phyloP scores from a whole-genome alignment of 1,140 invertebrate species.

The Lasioglossum albipes region DNA sequence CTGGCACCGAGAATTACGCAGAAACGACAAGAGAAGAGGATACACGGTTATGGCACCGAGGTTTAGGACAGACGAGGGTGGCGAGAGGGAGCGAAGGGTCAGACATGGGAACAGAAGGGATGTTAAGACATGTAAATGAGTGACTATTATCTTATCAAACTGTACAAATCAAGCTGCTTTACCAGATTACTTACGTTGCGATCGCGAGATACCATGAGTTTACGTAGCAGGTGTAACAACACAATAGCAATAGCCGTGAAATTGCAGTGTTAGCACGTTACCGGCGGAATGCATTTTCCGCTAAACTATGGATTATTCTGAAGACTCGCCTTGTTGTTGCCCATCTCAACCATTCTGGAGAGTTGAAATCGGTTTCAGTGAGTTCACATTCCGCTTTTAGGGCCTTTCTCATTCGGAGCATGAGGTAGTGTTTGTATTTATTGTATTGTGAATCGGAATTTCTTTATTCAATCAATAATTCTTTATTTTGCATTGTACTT shows the following conservation, averaged over 20 bases:
- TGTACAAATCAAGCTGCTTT: conserved; percentile 30
- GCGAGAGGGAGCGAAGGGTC: conserved; percentile 1
- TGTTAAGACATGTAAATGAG: conserved; percentile 26
- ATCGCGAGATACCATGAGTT: conserved; percentile 15
- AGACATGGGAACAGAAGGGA: conserved; percentile 15
- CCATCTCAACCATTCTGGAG: too few species aligned
- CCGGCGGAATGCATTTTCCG: not conserved
- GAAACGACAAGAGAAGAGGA: conserved; percentile 44
- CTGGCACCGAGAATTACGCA: conserved; percentile 72
- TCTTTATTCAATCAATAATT: too few species aligned
- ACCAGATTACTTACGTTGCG: conserved; percentile 10
- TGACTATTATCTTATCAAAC: conserved; percentile 45
- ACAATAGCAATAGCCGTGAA: not conserved
- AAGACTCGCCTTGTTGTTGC: not conserved
- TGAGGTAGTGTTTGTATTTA: too few species aligned
- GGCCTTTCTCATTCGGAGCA: too few species aligned
- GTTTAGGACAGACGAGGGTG: not conserved
- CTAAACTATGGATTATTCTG: not conserved
- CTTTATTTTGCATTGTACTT: too few species aligned
- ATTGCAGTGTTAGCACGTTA: not conserved
- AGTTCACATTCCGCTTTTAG: too few species aligned
- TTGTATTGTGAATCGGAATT: too few species aligned
- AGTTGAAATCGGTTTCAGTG: too few species aligned
- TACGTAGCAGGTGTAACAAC: not conserved
- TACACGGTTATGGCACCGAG: not conserved